Percentiles rank a stretch among this genome's conserved stretches.
These are phyloP conservation scores for Aphaenogaster ashmeadi DNA, from an alignment of 1,140 invertebrate species.

Conservation along the genomic window DNA sequence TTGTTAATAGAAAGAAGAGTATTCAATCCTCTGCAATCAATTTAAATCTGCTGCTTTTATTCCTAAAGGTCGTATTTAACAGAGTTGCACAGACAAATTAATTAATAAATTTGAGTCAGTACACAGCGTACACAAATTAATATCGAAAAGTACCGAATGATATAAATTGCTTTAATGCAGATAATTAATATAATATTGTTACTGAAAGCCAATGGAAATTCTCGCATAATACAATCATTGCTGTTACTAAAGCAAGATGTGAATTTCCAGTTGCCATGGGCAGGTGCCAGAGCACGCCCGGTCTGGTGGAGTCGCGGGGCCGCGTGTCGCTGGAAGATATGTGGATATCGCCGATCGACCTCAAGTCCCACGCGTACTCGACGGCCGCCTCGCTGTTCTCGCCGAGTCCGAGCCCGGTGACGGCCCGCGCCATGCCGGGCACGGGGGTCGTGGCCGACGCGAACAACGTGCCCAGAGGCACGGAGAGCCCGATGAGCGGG, in stretches of 20 bases:
- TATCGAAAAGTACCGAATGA: background rate
- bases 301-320: slow-evolving; percentile 96
- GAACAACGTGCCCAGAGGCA: slow-evolving; percentile 76
- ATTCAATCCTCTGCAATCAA: background rate
- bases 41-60: background rate
- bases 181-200: slow-evolving; percentile 21
- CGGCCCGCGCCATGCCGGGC: slow-evolving; percentile 75
- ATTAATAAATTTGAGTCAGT: background rate
- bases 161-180: background rate
- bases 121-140: background rate
- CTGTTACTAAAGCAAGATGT: background rate
- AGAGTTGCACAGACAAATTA: background rate
- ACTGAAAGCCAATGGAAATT: background rate
- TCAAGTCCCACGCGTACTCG: slow-evolving; percentile 78
- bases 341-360: slow-evolving; percentile 91
- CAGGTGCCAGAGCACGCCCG: slow-evolving; percentile 97
- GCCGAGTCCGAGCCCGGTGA: slow-evolving; percentile 86
- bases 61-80: background rate
- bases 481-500: slow-evolving; percentile 85
- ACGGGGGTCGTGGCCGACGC: slow-evolving; percentile 10
- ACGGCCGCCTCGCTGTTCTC: slow-evolving; percentile 85
- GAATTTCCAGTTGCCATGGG: slow-evolving; percentile 94
- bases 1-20: background rate
- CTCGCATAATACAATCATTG: background rate
- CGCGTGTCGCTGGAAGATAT: slow-evolving; percentile 96